A percentile compares a stretch with the other conserved stretches of the same genome.
phyloP scores from a whole-genome alignment of 2,888 invertebrate species.

The Lissocephala sabroskyi region DNA sequence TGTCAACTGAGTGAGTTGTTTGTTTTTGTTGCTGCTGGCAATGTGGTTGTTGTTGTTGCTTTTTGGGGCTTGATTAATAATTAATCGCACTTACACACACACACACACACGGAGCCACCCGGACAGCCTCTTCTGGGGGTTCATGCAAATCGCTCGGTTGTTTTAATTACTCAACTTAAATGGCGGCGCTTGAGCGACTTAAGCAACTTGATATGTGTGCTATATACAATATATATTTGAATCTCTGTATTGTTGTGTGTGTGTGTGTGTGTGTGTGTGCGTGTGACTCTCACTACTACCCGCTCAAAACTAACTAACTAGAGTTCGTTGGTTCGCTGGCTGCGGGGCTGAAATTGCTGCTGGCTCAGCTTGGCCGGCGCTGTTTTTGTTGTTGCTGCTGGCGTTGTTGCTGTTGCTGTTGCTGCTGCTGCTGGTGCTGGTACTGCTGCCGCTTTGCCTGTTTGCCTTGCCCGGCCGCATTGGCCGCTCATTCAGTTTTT shows the following conservation, averaged over 20 bases:
- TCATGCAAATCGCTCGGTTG: constrained; percentile 50
- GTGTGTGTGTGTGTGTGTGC: constrained; percentile 12
- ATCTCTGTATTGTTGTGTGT: constrained; percentile 14
- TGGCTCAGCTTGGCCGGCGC: constrained; percentile 35
- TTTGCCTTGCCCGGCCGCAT: constrained; percentile 59
- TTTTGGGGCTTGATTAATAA: constrained; percentile 61
- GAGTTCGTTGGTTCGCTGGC: constrained; percentile 29
- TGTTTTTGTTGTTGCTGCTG: constrained; percentile 7
- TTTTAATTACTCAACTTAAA: constrained; percentile 65
- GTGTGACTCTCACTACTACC: constrained; percentile 53
- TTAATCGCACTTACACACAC: constrained; percentile 47
- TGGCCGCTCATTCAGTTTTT: constrained; percentile 62
- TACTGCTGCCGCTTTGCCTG: constrained; percentile 45
- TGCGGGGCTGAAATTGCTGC: constrained; percentile 27
- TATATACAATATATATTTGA: no score
- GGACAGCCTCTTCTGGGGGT: constrained; percentile 11
- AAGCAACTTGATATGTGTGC: constrained; percentile 53
- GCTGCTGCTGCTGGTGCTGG: constrained; percentile 19
- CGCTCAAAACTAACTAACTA: constrained; percentile 58
- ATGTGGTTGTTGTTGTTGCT: constrained; percentile 39
- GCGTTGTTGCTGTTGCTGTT: no score
- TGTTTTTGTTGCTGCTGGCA: constrained; percentile 4
- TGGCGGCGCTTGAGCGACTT: constrained; percentile 66
- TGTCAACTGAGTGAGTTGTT: not conserved
- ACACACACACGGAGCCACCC: constrained; percentile 7